Base-by-base conservation (phyloP, 1,140 invertebrate genomes). In the Marisa cornuarietis region DNA sequence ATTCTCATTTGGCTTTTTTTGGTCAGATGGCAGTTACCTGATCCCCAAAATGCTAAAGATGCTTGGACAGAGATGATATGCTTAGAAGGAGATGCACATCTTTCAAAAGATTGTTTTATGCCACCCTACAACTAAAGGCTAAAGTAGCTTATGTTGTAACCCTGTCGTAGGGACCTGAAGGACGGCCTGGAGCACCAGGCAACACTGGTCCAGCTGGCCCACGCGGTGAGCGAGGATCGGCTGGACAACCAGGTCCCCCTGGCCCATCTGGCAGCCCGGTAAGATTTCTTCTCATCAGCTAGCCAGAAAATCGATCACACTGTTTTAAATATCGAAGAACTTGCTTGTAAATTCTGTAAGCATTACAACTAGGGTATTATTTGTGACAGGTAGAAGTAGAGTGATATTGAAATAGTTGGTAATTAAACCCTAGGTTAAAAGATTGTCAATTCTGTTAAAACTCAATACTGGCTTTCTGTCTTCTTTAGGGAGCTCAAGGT, bases 401-500 rank as follows among this genome's bases (percentile, higher is more conserved):
- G 9, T 49, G 42, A 54, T 51, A 16, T 10, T n/a, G n/a, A 9
- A 11, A 9, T 51, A 54, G 18, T n/a, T 7, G 49, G 0, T 20
- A 14, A 73, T 26, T n/a, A n/a, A 73, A 26, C 51, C 13, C 10
- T n/a, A 22, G 42, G 9, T 52, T 51, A 3, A n/a, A 26, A 49
- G 52, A 7, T 24, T 14, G 52, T n/a, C 20, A 54, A 54, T 4
- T 11, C 11, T 54, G 71, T 14, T 14, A 20, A 5, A 9, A 13
- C 58, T 24, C 24, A 52, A 22, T 31, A 66, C 22, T 49, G 65
- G 51, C 52, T 61, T 24, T 22, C 62, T 66, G 20, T 66, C 10
- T n/a, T n/a, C 65, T 77, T 42, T 62, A 85, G 84, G 84, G 84
- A 68, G 69, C 80, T 71, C 73, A 79, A 75, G 85, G 85, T 61